A percentile compares a stretch with the other conserved stretches of the same genome.
phyloP scores from a whole-genome alignment of 2,888 invertebrate genomes.

The Torymus auratus region DNA sequence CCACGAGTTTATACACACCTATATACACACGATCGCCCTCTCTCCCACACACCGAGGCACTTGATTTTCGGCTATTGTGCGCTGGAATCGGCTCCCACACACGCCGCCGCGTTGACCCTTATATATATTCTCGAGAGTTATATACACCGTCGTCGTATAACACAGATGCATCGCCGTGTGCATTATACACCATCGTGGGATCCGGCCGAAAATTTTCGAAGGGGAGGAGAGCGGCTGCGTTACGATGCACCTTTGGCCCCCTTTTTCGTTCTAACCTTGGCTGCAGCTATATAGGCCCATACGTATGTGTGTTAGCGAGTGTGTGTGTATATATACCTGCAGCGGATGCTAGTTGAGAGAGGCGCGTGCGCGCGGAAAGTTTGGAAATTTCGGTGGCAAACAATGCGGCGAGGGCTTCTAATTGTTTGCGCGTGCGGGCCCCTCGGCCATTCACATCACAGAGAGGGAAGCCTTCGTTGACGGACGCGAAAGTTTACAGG shows the following conservation, averaged over 20 bases:
- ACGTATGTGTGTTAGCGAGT: no score
- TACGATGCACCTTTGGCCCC: background rate
- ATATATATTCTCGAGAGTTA: background rate
- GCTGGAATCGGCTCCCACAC: conserved; percentile 38
- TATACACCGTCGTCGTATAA: no score
- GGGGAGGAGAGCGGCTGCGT: background rate
- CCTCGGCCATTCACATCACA: conserved; percentile 23
- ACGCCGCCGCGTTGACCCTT: conserved; percentile 24
- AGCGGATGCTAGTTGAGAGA: no score
- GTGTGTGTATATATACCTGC: no score
- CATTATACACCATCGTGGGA: conserved; percentile 38
- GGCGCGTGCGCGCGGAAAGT: conserved; percentile 28
- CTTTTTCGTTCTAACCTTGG: background rate
- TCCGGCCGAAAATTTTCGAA: conserved; percentile 22
- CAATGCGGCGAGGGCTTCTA: conserved; percentile 48
- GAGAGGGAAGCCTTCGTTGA: conserved; percentile 40
- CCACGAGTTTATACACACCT: background rate
- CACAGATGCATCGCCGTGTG: no score
- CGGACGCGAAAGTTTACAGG: conserved; percentile 38
- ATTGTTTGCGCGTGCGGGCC: conserved; percentile 32
- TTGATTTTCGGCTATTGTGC: conserved; percentile 35
- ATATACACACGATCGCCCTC: background rate
- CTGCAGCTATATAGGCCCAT: no score
- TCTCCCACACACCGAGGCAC: conserved; percentile 16
- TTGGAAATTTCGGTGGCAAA: conserved; percentile 47